Percentiles rank a stretch among this genome's conserved stretches.
phyloP scores from a whole-genome alignment of 1,140 invertebrate species.

The Lordiphosa collinella region DNA sequence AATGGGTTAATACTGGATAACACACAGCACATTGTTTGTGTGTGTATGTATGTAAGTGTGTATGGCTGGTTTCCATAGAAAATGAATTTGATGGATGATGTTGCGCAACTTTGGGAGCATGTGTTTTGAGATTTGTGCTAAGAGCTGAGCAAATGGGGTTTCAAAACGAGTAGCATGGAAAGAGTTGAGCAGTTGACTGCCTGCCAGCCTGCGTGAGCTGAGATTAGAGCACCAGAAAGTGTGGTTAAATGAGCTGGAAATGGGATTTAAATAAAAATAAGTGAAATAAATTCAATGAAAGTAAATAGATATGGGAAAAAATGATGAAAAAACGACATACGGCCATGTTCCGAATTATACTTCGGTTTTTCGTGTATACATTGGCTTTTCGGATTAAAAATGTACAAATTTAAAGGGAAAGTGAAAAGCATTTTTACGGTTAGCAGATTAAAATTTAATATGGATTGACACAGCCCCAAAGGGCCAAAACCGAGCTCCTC shows the following conservation, averaged over 20 bases:
- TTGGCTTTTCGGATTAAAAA: no score
- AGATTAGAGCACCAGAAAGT: conserved; percentile 46
- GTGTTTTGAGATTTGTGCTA: conserved; percentile 62
- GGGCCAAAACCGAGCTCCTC: no score
- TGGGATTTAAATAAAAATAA: conserved; percentile 12
- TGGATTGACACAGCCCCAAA: no score
- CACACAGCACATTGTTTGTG: conserved; percentile 14
- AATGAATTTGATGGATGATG: conserved; percentile 75
- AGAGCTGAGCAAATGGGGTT: conserved; percentile 40
- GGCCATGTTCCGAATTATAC: no score
- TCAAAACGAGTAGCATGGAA: background rate
- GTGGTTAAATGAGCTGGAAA: conserved; percentile 65
- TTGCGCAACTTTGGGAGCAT: conserved; percentile 70
- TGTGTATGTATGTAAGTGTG: conserved; percentile 48
- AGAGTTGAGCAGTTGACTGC: conserved; percentile 20
- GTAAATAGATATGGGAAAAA: no score
- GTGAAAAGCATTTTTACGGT: no score
- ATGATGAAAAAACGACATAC: no score
- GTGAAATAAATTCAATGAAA: background rate
- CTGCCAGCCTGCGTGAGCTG: conserved; percentile 41
- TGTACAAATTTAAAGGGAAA: no score
- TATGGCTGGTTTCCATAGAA: conserved; percentile 66
- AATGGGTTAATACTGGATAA: conserved; percentile 46
- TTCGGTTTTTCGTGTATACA: no score
- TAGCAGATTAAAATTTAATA: no score